Evolutionary conservation across 2,888 invertebrate species (phyloP).

Genomic region (Caenorhabditis panamensis): DNA sequence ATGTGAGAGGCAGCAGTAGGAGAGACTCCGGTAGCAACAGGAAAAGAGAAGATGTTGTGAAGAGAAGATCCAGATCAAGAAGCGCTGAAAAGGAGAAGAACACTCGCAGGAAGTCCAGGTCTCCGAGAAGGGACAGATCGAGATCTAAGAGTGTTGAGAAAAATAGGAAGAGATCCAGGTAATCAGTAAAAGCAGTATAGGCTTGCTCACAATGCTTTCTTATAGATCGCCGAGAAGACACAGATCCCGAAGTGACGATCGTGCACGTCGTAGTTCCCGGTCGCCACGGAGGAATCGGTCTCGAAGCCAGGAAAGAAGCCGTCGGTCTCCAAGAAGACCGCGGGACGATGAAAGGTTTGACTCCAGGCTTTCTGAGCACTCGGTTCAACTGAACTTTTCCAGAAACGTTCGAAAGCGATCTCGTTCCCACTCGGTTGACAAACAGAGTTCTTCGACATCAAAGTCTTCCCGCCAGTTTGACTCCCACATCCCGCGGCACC

Average conservation of each 20-base stretch:
- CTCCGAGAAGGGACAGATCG: conserved; percentile 20
- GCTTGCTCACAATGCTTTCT: too few species aligned
- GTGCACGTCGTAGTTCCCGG: background rate
- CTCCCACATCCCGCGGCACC: conserved; percentile 51
- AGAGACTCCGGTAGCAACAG: conserved; percentile 23
- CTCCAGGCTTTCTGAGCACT: too few species aligned
- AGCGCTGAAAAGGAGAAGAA: conserved; percentile 48
- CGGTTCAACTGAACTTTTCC: too few species aligned
- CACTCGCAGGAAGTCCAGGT: conserved; percentile 17
- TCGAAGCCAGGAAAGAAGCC: background rate
- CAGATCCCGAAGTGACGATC: conserved; percentile 6
- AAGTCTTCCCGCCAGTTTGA: conserved; percentile 27
- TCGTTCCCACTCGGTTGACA: conserved; percentile 21
- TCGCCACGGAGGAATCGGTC: background rate
- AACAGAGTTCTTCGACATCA: conserved; percentile 7
- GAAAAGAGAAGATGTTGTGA: background rate
- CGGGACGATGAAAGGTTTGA: conserved; percentile 9
- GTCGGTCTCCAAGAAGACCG: conserved; percentile 9
- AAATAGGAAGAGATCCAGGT: background rate
- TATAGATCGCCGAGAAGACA: conserved; percentile 4
- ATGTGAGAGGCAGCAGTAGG: conserved; percentile 26
- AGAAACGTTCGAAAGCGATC: background rate
- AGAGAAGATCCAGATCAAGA: conserved; percentile 7
- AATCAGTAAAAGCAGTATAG: too few species aligned
- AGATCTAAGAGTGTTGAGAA: conserved; percentile 8